Evolutionary conservation across 2,113 vertebrate genomes (phyloP).

Genomic region (Pluvialis apricaria): DNA sequence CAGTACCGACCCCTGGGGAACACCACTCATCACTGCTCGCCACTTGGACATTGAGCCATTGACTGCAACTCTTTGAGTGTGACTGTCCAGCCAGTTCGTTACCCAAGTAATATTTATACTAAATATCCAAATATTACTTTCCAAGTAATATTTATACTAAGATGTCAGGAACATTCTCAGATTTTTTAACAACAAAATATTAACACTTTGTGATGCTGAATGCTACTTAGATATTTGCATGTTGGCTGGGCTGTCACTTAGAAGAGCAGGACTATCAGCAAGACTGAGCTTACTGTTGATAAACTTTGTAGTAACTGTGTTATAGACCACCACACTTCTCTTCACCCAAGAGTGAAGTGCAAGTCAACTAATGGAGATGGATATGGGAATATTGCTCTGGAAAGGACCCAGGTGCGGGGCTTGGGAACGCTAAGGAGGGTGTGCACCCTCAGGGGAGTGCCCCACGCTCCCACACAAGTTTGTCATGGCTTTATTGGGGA

Average conservation of each 20-base stretch:
- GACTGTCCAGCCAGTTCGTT: no score
- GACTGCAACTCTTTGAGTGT: no score
- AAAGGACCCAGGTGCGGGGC: background rate
- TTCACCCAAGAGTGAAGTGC: background rate
- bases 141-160: background rate
- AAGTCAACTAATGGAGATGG: background rate
- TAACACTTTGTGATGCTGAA: background rate
- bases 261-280: background rate
- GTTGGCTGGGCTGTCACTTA: background rate
- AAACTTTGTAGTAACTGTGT: background rate
- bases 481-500: background rate
- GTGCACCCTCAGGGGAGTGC: background rate
- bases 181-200: background rate
- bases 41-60: no score
- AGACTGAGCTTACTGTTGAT: background rate
- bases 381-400: background rate
- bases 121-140: background rate
- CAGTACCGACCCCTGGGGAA: no score
- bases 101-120: no score
- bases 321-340: background rate
- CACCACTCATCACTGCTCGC: no score
- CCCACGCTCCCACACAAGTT: rapidly evolving
- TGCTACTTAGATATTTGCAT: background rate
- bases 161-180: background rate
- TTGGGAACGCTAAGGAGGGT: background rate